phyloP scores from a whole-genome alignment of 2,113 vertebrate genomes.

The Sarotherodon lohbergeri region DNA sequence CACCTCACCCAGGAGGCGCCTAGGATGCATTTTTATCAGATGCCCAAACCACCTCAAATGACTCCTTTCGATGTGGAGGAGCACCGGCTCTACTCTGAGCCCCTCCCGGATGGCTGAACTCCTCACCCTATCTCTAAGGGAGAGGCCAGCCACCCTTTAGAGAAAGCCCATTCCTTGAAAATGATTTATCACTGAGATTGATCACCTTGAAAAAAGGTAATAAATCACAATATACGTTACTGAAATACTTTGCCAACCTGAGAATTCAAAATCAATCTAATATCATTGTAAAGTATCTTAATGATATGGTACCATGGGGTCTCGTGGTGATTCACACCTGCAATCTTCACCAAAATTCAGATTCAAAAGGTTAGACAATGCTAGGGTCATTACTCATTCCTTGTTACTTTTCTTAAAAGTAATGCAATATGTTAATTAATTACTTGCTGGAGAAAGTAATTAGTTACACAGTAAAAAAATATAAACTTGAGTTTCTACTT shows the following conservation, averaged over 20 bases:
- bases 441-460: neutral
- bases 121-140: neutral
- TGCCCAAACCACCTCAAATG: neutral
- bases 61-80: neutral
- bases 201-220: neutral
- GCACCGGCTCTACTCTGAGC: neutral
- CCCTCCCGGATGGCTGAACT: neutral
- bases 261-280: neutral
- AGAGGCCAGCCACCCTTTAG: neutral
- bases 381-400: neutral
- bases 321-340: neutral
- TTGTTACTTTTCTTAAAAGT: neutral
- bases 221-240: neutral
- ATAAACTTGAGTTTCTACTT: no score
- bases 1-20: neutral
- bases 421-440: neutral
- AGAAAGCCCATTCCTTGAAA: neutral
- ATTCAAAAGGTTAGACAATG: neutral
- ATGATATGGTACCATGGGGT: neutral
- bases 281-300: neutral
- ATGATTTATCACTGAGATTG: neutral
- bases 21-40: neutral
- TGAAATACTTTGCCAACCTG: neutral
- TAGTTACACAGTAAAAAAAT: neutral
- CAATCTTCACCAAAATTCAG: neutral